A percentile compares a stretch with the other conserved stretches of the same genome.
These are phyloP conservation scores for Schrankia costaestrigalis DNA, from an alignment of 2,888 invertebrate species.

Conservation along the genomic window DNA sequence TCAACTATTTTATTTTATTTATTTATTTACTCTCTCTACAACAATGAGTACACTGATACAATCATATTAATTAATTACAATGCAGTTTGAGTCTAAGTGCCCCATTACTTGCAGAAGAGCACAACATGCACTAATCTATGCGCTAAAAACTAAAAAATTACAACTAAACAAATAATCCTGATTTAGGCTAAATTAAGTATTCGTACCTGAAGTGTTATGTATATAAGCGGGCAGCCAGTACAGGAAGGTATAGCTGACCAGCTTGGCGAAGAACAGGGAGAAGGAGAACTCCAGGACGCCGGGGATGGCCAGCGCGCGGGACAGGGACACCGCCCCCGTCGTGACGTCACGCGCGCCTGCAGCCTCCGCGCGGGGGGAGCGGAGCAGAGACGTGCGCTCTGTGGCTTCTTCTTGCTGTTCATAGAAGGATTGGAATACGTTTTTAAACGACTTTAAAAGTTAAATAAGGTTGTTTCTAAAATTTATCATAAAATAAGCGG, in stretches of 20 bases:
- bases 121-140: too few species aligned
- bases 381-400: slow-evolving; percentile 59
- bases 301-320: slow-evolving; percentile 90
- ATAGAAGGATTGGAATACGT: slow-evolving; percentile 3
- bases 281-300: slow-evolving; percentile 96
- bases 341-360: too few species aligned
- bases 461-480: too few species aligned
- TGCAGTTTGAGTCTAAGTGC: too few species aligned
- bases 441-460: too few species aligned
- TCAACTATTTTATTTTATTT: too few species aligned
- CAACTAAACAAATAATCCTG: background rate
- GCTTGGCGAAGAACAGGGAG: slow-evolving; percentile 96
- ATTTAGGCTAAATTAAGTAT: slow-evolving; percentile 46
- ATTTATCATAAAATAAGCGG: too few species aligned
- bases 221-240: slow-evolving; percentile 98
- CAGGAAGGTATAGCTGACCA: slow-evolving; percentile 97
- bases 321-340: slow-evolving; percentile 86
- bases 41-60: too few species aligned
- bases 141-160: too few species aligned
- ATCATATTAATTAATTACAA: too few species aligned
- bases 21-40: too few species aligned
- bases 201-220: slow-evolving; percentile 86
- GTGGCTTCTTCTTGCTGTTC: slow-evolving; percentile 43
- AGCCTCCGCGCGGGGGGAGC: slow-evolving; percentile 81
- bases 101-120: too few species aligned